These are phyloP conservation scores for Antigone vipio DNA, from an alignment of 2,113 vertebrate species.

Conservation along the genomic window DNA sequence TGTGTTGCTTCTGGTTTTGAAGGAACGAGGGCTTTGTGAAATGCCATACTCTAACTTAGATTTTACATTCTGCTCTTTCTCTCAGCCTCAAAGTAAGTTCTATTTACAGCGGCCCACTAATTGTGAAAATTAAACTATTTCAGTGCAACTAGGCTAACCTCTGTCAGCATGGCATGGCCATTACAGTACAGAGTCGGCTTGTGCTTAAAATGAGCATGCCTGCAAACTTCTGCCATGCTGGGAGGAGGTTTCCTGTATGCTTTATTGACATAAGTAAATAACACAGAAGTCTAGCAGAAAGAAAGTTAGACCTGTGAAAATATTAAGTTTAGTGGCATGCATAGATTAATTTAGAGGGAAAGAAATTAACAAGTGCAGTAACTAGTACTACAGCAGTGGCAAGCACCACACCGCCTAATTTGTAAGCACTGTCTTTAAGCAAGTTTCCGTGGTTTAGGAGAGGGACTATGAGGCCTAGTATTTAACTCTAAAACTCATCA, in stretches of 20 bases:
- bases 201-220: neutral
- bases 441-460: neutral
- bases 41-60: neutral
- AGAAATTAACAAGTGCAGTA: neutral
- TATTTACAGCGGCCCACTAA: neutral
- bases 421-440: neutral
- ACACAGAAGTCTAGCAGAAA: neutral
- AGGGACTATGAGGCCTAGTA: neutral
- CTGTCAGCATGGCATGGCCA: neutral
- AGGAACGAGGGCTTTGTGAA: neutral
- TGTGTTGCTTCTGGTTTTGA: neutral
- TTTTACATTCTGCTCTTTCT: neutral
- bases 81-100: neutral
- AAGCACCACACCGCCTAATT: neutral
- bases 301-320: neutral
- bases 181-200: fast-evolving
- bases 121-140: neutral
- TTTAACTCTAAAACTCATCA: neutral
- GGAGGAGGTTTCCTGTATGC: neutral
- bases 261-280: neutral
- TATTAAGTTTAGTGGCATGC: neutral
- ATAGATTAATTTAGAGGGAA: neutral
- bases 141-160: neutral
- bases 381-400: neutral
- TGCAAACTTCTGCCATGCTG: neutral